Base-by-base conservation (phyloP, 2,113 vertebrate species). In the Smithornis capensis region DNA sequence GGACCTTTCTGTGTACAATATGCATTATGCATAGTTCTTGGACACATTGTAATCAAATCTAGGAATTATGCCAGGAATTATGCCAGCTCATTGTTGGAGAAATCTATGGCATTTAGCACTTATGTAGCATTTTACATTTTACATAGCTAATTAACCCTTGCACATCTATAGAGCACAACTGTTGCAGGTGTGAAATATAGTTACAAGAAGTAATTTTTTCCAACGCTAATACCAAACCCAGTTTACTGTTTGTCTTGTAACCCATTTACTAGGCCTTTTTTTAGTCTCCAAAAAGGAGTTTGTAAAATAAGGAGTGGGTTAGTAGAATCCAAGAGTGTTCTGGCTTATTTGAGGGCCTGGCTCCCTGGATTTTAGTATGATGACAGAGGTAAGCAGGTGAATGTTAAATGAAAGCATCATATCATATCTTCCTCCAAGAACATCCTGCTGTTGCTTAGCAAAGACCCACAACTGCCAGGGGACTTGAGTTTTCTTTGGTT, bases 31-130 rank as follows among this genome's bases (percentile, higher is more conserved):
- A 74, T 52, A 12, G 7, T 3, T 70, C 75, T 91, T 83, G 83
- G 82, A 74, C 68, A 67, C 73, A 55, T n/a, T 73, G 56, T 81
- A 77, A 93, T 96, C 88, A 81, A 82, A 60, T 80, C 88, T 86
- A 92, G 88, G 90, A 92, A 83, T 89, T 31, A 64, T 49, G 75
- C 92, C 87, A 92, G 88, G 90, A 92, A 83, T 89, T 31, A 64
- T 49, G 75, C 92, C 87, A 94, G 52, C 85, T 87, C 65, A 74
- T 80, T 86, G 80, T 45, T 88, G 47, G 35, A 74, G 63, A 73
- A 88, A 71, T 9, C 50, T 56, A 90, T 86, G 75, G 47, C 44
- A 68, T 90, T 95, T 86, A 88, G 74, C 38, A 63, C 45, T 94
- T 65, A 37, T 0, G 3, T 65, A 57, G 62, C 50, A 67, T 44